These are phyloP conservation scores for Drosophila rhopaloa DNA, from an alignment of 1,140 invertebrate genomes.

Conservation along the genomic window DNA sequence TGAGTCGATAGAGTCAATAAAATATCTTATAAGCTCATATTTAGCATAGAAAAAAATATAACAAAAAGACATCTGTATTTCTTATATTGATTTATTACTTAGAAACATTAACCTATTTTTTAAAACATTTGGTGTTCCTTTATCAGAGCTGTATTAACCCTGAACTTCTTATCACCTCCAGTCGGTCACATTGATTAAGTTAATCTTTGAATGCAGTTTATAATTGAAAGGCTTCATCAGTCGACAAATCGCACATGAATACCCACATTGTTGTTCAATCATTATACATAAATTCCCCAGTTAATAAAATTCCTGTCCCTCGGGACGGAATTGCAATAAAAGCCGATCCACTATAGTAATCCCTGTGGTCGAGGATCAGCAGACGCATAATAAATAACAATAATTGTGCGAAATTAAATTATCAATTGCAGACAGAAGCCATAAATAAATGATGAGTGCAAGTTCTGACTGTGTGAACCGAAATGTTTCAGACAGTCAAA, in stretches of 20 bases:
- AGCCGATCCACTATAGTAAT: conserved; percentile 37
- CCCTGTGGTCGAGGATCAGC: conserved; percentile 20
- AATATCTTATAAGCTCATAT: neutral
- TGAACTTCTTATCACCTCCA: conserved; percentile 32
- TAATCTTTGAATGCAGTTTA: conserved; percentile 33
- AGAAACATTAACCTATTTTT: too few relatives aligned
- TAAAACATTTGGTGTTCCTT: neutral
- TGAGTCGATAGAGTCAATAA: neutral
- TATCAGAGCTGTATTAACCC: conserved; percentile 17
- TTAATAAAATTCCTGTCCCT: conserved; percentile 52
- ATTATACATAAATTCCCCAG: conserved; percentile 40
- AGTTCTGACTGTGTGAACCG: conserved; percentile 54
- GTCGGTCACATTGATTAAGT: conserved; percentile 5
- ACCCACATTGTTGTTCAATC: conserved; percentile 43
- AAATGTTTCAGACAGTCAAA: conserved; percentile 23
- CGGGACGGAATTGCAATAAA: conserved; percentile 39
- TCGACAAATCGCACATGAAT: conserved; percentile 50
- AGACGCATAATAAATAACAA: conserved; percentile 71
- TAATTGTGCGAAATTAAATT: conserved; percentile 76
- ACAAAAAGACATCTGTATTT: too few relatives aligned
- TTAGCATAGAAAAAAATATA: neutral
- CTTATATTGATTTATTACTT: too few relatives aligned
- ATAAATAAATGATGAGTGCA: conserved; percentile 68
- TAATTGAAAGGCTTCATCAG: conserved; percentile 36
- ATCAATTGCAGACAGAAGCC: conserved; percentile 72